Evolutionary conservation across 1,140 invertebrate genomes (phyloP), one percentile per base, ranked within the genome.

Genomic region (Drosophila sucinea): DNA sequence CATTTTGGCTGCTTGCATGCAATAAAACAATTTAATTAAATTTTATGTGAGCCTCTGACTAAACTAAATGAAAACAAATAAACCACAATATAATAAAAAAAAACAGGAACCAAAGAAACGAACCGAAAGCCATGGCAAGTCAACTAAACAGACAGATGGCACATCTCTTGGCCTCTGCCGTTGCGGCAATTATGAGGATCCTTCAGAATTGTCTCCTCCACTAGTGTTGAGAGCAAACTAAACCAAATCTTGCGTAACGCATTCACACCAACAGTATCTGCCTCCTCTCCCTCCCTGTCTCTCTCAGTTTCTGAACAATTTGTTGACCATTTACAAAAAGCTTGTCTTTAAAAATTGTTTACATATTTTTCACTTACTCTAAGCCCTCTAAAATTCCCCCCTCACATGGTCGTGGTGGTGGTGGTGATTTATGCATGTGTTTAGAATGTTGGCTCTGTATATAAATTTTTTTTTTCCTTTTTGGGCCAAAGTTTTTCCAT

Each of bases 11-110:
- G 38, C 38, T 62, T 32, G 41, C 60, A 44, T 40, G 60, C 60
- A 44, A 62, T 62, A 62, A 62, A 62, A 62, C 60, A 62, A 47
- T 62, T 62, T 62, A 62, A 62, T 62, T 62, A 62, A 62, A 62
- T 62, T 62, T 62, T 62, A 62, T 62, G 41, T 62, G 38, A 62
- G 56, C 56, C 56, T 33, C 56, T 58, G 23, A 58, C 32, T 6
- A 58, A 58, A 58, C 32, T 58, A 58, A 58, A 58, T 58, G 56
- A 58, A 58, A 58, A 58, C 56, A 58, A 58, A 58, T 58, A 58
- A 58, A 58, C 56, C 56, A 58, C 56, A 58, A 58, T 58, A 51
- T 51, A 51, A 51, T 27, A 51, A 51, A 51, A 51, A 51, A 51
- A 17, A 3, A 27, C 25, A 27, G 25, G 10, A 47, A 25, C 1